phyloP scores from a whole-genome alignment of 2,888 invertebrate species.

The Ophion ellenae region DNA sequence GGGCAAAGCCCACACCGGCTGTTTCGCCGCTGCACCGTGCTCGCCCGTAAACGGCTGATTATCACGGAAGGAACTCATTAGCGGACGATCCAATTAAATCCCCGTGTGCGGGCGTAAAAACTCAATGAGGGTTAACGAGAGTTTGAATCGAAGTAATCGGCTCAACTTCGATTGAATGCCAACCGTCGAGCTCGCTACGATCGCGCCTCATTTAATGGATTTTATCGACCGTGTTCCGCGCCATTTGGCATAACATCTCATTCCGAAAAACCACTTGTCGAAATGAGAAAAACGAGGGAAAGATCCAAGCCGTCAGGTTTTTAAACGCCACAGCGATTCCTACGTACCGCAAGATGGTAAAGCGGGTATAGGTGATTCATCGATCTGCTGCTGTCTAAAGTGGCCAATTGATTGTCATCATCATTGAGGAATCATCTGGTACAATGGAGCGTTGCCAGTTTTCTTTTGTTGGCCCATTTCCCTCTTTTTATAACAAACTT shows the following conservation, averaged over 20 bases:
- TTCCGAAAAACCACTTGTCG: slow-evolving; percentile 7
- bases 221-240: slow-evolving; percentile 40
- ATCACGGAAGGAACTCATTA: slow-evolving; percentile 72
- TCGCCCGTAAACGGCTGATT: slow-evolving; percentile 62
- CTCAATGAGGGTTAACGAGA: slow-evolving; percentile 49
- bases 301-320: neutral
- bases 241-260: slow-evolving; percentile 49
- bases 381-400: too few species aligned
- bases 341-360: neutral
- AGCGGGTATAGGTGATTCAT: too few species aligned
- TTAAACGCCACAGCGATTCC: neutral
- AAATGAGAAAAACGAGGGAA: slow-evolving; percentile 8
- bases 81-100: slow-evolving; percentile 72
- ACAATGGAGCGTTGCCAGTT: too few species aligned
- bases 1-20: neutral
- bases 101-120: slow-evolving; percentile 49
- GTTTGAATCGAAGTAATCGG: slow-evolving; percentile 64
- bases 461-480: too few species aligned
- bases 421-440: too few species aligned
- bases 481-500: too few species aligned
- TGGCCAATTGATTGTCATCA: too few species aligned
- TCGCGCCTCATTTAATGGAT: slow-evolving; percentile 57
- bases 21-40: slow-evolving; percentile 17
- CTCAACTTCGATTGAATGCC: slow-evolving; percentile 61
- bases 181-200: slow-evolving; percentile 39